These are phyloP conservation scores for Pachycephus smyrnensis DNA, from an alignment of 2,888 invertebrate genomes.

Conservation along the genomic window DNA sequence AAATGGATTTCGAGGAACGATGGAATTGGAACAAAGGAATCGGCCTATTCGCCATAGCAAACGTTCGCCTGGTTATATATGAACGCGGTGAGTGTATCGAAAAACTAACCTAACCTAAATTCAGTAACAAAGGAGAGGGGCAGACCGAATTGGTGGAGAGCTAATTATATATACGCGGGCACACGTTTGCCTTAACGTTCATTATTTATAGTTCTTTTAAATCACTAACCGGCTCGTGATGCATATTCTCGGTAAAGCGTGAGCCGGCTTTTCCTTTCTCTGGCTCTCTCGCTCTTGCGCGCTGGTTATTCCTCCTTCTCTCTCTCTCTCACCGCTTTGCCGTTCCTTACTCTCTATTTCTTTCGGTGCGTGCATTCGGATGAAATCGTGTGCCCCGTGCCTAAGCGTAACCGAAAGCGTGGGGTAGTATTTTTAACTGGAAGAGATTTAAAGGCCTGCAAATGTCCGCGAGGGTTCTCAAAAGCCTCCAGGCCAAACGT, in stretches of 20 bases:
- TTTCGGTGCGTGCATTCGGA: constrained; percentile 8
- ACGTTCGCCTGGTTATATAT: neutral
- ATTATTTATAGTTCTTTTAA: constrained; percentile 25
- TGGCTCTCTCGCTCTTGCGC: neutral
- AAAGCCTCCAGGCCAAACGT: neutral
- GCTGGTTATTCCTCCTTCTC: constrained; percentile 4
- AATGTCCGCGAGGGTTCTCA: constrained; percentile 21
- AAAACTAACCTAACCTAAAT: neutral
- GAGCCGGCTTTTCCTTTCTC: constrained; percentile 1
- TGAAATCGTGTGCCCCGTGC: constrained; percentile 2
- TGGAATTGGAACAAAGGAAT: neutral
- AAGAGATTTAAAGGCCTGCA: constrained; percentile 37
- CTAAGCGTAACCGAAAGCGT: constrained; percentile 12
- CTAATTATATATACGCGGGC: constrained; percentile 18
- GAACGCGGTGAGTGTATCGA: neutral
- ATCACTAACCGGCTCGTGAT: constrained; percentile 21
- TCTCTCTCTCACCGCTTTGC: constrained; percentile 15
- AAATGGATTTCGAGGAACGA: neutral
- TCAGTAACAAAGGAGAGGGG: neutral
- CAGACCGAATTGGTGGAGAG: neutral
- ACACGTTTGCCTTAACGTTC: constrained; percentile 12
- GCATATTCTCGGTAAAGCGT: constrained; percentile 15
- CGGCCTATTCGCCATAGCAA: neutral
- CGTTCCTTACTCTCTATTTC: constrained; percentile 16
- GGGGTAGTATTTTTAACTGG: constrained; percentile 53